Base-by-base conservation (phyloP, 2,113 vertebrate genomes). In the Lagopus muta region DNA sequence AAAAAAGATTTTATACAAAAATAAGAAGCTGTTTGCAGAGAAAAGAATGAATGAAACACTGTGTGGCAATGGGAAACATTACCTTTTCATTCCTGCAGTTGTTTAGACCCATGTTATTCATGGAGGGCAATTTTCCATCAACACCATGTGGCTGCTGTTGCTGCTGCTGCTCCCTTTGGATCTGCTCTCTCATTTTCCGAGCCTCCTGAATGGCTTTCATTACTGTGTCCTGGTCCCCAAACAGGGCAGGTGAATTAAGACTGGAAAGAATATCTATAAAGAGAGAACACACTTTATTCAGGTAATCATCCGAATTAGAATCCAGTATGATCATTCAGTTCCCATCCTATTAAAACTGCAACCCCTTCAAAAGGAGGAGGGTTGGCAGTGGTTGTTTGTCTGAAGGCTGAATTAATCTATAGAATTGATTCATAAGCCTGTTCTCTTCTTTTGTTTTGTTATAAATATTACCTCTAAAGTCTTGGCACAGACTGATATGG, bases 151-250 rank as follows among this genome's bases (percentile, higher is more conserved):
- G 98, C 95, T 98, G 98, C 89, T 98, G 98, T 21, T 97, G 96
- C 89, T 99, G 98, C 94, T 98, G 97, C 97, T 99, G 98, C 94
- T 97, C 96, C 86, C 97, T 97, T 97, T 99, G 99, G 97, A 99
- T 99, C 97, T 99, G 99, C 97, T 99, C 99, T 97, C 99, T 98
- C 99, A 99, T 99, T 97, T 99, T 99, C 87, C 99, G 98, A 81
- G 99, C 99, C 96, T 99, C 99, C 96, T 99, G 99, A 96, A 99
- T 99, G 95, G 99, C 99, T 98, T 99, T 99, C 99, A 99, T 98
- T 96, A 99, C 99, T 43, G 99, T 99, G 82, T 99, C 99, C 98
- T 99, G 99, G 98, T 99, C 99, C 97, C 99, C 99, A 77, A 99
- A 99, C 72, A 99, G 97, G 85, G 99, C 98, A 47, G 99, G 99